A percentile compares a stretch with the other conserved stretches of the same genome.
phyloP scores from a whole-genome alignment of 2,113 vertebrate genomes.

The Urocynchramus pylzowi region DNA sequence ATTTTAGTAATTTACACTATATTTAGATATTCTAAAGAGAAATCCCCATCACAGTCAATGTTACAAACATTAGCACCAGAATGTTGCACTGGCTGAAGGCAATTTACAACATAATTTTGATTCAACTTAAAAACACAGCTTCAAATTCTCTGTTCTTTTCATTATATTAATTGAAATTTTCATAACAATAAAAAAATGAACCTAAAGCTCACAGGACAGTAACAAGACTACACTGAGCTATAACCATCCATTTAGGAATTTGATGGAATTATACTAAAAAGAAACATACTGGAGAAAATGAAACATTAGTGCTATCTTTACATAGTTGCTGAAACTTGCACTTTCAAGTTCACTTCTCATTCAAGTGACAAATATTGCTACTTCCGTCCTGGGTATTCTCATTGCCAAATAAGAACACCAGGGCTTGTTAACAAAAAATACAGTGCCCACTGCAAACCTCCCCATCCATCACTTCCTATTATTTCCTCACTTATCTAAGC shows the following conservation, averaged over 20 bases:
- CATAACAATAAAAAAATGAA: background rate
- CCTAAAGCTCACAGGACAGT: background rate
- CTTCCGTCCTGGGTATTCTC: background rate
- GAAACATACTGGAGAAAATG: background rate
- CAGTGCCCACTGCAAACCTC: no score
- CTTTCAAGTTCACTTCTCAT: background rate
- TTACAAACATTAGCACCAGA: background rate
- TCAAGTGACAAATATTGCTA: background rate
- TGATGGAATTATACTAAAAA: background rate
- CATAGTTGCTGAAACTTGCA: rapidly evolving
- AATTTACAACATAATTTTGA: background rate
- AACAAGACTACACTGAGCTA: background rate
- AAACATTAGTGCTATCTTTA: background rate
- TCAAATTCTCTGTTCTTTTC: background rate
- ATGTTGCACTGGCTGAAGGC: background rate
- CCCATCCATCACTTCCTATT: background rate
- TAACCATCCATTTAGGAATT: background rate
- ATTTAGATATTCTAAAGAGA: background rate
- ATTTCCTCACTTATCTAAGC: background rate
- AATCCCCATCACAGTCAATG: background rate
- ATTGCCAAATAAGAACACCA: background rate
- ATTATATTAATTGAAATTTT: background rate
- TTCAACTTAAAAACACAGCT: background rate
- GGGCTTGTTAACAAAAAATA: background rate
- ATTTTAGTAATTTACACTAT: background rate